Conservation (phyloP, 2,888 invertebrate species). For the Priocnemis perturbator region DNA sequence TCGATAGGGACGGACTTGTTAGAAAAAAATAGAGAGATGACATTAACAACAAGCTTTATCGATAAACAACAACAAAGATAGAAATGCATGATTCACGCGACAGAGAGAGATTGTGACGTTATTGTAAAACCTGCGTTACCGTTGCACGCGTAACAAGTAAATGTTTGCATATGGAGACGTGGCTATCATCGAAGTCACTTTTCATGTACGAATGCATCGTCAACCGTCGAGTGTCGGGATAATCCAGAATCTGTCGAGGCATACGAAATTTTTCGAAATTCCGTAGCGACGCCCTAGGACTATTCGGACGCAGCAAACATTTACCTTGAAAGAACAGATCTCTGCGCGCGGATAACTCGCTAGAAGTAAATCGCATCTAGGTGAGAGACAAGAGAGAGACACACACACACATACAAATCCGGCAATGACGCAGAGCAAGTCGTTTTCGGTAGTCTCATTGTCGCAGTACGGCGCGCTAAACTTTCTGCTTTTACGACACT, state of each 20-base stretch:
- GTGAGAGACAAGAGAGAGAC: constrained; percentile 20
- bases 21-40: constrained; percentile 76
- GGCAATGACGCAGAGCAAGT: constrained; percentile 26
- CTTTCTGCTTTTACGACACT: too few species aligned
- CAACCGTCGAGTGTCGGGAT: too few species aligned
- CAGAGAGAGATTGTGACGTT: constrained; percentile 29
- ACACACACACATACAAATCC: constrained; percentile 30
- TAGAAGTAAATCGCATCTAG: constrained; percentile 26
- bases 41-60: constrained; percentile 75
- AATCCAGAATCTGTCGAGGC: too few species aligned
- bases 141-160: constrained; percentile 47
- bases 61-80: constrained; percentile 72
- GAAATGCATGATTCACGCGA: constrained; percentile 65
- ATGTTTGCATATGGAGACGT: constrained; percentile 56
- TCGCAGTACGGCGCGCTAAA: constrained; percentile 12
- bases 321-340: constrained; percentile 54
- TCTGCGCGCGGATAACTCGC: constrained; percentile 5
- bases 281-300: background rate
- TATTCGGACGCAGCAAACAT: constrained; percentile 59
- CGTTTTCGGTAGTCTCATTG: constrained; percentile 31
- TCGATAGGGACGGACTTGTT: constrained; percentile 77
- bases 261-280: background rate
- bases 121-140: constrained; percentile 39
- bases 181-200: background rate
- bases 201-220: background rate